Evolutionary conservation across 1,140 invertebrate genomes (phyloP), one percentile per base, ranked within the genome.

Genomic region (Cheumatopsyche charites): DNA sequence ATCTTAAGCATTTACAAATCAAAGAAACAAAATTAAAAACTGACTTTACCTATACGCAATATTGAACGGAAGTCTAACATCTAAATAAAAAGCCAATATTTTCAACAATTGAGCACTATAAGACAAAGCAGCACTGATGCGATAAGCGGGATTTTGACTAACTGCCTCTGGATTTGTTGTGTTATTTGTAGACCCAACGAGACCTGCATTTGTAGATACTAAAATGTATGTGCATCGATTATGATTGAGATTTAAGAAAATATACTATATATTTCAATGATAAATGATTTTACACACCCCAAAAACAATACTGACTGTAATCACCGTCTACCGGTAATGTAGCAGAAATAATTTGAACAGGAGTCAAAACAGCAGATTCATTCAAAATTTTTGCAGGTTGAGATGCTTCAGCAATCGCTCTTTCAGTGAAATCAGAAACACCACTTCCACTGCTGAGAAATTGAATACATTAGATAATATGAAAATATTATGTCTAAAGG

Each of bases 71-170:
- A 94, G 82, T 77, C 87, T 83, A 58, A 92, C 85, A 82, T 94
- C 90, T 43, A 95, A 84, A 79, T 91, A 91, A 83, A 89, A 92
- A 29, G 92, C 90, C 65, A 94, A 81, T 74, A 94, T 85, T 79
- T 90, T 89, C n/a, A 92, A 86, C 72, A 95, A 83, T 84, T 96
- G 94, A 67, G 92, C 90, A 15, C 90, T 89, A 79, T 94, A 93
- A 58, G 90, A 90, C 29, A 95, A 85, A 55, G 90, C 93, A 42
- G 92, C 92, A 78, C 87, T 88, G 62, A 93, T 90, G 72, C 88
- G 90, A 76, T 89, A 88, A 15, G 87, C 89, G 52, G 88, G 87
- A 84, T 90, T 90, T 75, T 85, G 83, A 73, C 86, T 86, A 26
- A 84, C 84, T 77, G 82, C 80, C 76, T 85, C 71, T 12, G 73